Percentiles rank a stretch among this genome's conserved stretches.
Evolutionary conservation across 2,113 vertebrate species (phyloP).

Genomic region (Vidua macroura): DNA sequence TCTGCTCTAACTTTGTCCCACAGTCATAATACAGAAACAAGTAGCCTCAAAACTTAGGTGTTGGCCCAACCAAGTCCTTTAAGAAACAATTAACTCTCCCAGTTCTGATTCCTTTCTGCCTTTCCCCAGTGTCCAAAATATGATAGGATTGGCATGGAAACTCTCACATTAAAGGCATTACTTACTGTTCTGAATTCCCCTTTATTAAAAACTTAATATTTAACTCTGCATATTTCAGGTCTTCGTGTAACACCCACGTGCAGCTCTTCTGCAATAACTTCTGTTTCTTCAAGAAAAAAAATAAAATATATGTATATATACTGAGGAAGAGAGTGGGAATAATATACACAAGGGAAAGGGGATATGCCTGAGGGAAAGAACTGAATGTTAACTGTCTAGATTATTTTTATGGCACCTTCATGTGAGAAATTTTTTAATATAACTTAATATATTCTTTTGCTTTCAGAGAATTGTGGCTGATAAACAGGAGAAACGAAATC

Average conservation of each 20-base stretch:
- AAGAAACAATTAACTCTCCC: neutral
- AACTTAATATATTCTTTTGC: neutral
- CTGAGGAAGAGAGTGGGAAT: slow-evolving; percentile 33
- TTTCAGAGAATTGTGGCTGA: slow-evolving; percentile 92
- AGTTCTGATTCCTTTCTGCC: neutral
- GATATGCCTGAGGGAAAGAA: neutral
- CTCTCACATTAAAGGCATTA: neutral
- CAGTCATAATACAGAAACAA: neutral
- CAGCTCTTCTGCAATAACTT: slow-evolving; percentile 31
- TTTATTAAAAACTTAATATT: neutral
- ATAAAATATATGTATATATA: neutral
- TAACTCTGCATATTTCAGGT: slow-evolving; percentile 4
- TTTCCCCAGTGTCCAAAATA: neutral
- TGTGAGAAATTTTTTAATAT: neutral
- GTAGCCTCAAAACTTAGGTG: neutral
- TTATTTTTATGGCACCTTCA: neutral
- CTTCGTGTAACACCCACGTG: neutral
- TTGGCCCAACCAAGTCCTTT: slow-evolving; percentile 11
- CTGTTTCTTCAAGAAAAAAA: neutral
- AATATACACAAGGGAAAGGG: neutral
- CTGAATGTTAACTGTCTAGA: neutral
- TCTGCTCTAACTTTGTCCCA: neutral
- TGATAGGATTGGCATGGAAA: neutral
- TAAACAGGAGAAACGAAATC: slow-evolving; percentile 90
- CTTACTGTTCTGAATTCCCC: neutral